A percentile compares a stretch with the other conserved stretches of the same genome.
Evolutionary conservation across 2,113 vertebrate species (phyloP).

Genomic region (Pionites leucogaster): DNA sequence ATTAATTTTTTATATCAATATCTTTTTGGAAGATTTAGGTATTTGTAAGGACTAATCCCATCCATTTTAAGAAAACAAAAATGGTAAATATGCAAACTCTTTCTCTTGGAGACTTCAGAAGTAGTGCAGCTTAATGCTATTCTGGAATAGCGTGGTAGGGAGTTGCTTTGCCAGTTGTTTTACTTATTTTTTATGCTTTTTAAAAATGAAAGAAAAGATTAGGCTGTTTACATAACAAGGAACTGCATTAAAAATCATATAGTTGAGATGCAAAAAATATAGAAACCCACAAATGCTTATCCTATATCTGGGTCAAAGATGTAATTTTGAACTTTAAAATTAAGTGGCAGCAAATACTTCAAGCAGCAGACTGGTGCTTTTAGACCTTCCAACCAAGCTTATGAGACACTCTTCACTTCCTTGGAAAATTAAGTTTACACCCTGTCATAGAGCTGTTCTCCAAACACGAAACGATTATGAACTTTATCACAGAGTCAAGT

Average conservation of each 20-base stretch:
- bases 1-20: neutral
- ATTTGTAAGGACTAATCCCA: neutral
- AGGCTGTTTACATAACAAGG: neutral
- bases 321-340: neutral
- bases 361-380: neutral
- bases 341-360: neutral
- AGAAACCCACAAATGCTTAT: neutral
- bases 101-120: neutral
- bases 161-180: neutral
- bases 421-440: neutral
- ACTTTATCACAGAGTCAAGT: neutral
- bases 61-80: neutral
- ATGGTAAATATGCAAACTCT: neutral
- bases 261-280: neutral
- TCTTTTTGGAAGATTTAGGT: neutral
- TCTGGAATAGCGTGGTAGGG: accelerated
- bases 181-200: neutral
- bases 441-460: neutral
- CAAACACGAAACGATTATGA: neutral
- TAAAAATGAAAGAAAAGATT: neutral
- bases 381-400: neutral
- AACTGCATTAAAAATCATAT: neutral
- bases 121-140: accelerated
- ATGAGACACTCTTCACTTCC: neutral
- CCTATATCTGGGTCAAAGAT: neutral